Conservation (phyloP, 2,797 vertebrate species). For the Serranus cabrilla region DNA sequence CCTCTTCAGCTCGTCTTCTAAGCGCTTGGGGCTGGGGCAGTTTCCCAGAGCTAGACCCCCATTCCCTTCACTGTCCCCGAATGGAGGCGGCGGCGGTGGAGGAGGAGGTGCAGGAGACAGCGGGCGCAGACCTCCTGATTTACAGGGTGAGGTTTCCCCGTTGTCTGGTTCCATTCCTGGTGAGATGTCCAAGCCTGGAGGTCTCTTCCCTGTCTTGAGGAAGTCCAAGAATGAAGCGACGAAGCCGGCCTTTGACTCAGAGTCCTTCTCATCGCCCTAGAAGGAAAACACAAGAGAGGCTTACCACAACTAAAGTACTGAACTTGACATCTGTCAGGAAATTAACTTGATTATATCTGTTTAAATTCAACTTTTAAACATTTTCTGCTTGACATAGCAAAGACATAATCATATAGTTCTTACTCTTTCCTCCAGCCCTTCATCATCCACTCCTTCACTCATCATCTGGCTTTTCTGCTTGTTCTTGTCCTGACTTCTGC, state of each 20-base stretch:
- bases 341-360: not conserved
- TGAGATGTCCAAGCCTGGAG: slow-evolving; percentile 83
- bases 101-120: slow-evolving; percentile 84
- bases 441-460: slow-evolving; percentile 81
- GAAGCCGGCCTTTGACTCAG: slow-evolving; percentile 92
- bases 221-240: slow-evolving; percentile 96
- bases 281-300: slow-evolving; percentile 14
- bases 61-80: slow-evolving; percentile 87
- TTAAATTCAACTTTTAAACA: slow-evolving; percentile 4
- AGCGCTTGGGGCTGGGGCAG: slow-evolving; percentile 92
- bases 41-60: slow-evolving; percentile 90
- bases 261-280: slow-evolving; percentile 92
- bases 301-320: not conserved
- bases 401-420: slow-evolving; percentile 14
- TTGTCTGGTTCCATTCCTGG: slow-evolving; percentile 82
- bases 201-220: slow-evolving; percentile 93
- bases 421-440: slow-evolving; percentile 82
- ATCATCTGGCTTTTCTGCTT: slow-evolving; percentile 90
- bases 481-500: slow-evolving; percentile 90
- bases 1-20: slow-evolving; percentile 94
- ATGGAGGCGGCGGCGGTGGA: slow-evolving; percentile 80
- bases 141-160: slow-evolving; percentile 84
- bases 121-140: slow-evolving; percentile 83
- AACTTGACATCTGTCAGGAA: not conserved
- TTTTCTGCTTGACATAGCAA: not conserved